phyloP scores from a whole-genome alignment of 2,113 vertebrate genomes.

The Bostrychus sinensis region DNA sequence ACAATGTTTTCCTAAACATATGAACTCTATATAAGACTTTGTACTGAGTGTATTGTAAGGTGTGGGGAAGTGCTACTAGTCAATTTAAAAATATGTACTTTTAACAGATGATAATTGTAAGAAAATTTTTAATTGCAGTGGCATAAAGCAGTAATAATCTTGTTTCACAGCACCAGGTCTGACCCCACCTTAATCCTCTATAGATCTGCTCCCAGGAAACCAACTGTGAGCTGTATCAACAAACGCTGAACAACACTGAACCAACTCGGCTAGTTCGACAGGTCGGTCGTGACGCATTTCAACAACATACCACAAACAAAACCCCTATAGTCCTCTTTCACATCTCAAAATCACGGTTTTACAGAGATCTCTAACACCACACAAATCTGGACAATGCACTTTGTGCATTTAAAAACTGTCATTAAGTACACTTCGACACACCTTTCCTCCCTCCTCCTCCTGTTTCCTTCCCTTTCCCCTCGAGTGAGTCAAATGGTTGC shows the following conservation, averaged over 20 bases:
- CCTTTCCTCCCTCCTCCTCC: constrained; percentile 8
- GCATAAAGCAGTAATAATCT: not conserved
- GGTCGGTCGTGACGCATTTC: constrained; percentile 15
- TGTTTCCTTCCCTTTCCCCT: not conserved
- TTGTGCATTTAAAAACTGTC: constrained; percentile 1
- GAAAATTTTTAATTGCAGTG: not conserved
- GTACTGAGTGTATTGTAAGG: too few species aligned
- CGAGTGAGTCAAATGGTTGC: constrained; percentile 24
- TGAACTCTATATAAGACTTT: too few species aligned
- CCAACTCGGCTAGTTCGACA: constrained; percentile 33
- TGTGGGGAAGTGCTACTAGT: too few species aligned
- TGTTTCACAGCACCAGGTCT: not conserved
- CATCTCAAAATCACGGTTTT: not conserved
- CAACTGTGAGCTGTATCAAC: constrained; percentile 1
- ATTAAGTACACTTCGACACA: not conserved
- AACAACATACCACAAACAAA: not conserved
- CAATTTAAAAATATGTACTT: too few species aligned
- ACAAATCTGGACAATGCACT: constrained; percentile 9
- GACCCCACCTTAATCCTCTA: constrained; percentile 7
- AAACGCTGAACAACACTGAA: not conserved
- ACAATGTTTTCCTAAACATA: too few species aligned
- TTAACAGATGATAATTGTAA: not conserved
- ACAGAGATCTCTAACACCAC: constrained; percentile 19
- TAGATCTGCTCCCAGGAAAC: constrained; percentile 14
- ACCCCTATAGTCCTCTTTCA: constrained; percentile 4